phyloP scores from a whole-genome alignment of 2,113 vertebrate genomes.

The Osmerus eperlanus region DNA sequence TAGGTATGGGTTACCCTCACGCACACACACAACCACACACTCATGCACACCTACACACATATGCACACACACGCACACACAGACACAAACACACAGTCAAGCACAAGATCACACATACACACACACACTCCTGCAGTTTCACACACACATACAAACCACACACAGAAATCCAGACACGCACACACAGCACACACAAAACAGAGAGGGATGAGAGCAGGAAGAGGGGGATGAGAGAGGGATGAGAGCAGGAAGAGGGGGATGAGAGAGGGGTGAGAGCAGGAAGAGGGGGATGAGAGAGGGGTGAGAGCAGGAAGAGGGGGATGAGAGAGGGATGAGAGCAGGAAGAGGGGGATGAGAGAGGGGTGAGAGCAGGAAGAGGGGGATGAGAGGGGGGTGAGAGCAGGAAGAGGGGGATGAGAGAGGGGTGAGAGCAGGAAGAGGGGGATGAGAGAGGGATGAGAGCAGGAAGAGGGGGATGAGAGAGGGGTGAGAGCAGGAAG shows the following conservation, averaged over 20 bases:
- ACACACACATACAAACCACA: not conserved
- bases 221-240: not conserved
- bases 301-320: no score
- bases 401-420: no score
- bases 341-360: no score
- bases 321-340: no score
- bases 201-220: not conserved
- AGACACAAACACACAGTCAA: not conserved
- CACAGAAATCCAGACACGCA: not conserved
- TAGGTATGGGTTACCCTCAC: conserved; percentile 29
- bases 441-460: not conserved
- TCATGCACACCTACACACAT: not conserved
- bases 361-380: not conserved
- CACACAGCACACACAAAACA: conserved; percentile 8
- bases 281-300: no score
- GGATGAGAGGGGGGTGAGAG: not conserved
- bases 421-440: not conserved
- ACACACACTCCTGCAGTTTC: not conserved
- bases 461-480: not conserved
- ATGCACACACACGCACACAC: not conserved
- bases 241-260: no score
- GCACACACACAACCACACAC: not conserved
- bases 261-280: no score
- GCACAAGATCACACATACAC: not conserved
- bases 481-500: no score